Base-by-base conservation (phyloP, 37 sponge, comb jelly and placozoan genomes). In the Tethya wilhelma region DNA sequence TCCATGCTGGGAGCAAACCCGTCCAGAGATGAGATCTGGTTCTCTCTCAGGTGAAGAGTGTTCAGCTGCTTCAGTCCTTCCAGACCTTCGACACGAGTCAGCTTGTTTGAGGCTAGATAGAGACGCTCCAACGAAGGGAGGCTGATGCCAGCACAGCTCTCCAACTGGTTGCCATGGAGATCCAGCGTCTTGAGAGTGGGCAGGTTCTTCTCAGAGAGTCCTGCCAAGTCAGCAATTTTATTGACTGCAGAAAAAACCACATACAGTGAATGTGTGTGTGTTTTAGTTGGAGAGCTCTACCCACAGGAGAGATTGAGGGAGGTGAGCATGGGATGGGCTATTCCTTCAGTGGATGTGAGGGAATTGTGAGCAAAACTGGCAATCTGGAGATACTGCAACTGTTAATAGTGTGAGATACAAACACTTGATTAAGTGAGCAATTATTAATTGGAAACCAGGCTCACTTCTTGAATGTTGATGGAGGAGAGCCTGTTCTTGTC, bases 41-140 rank as follows among this genome's bases (percentile, higher is more conserved):
- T 98, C 44, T 90, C 89, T 34, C 98, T 75, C 70, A 92, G 25
- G 56, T 98, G 98, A 0, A 98, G 75, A n/a, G 81, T 92, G 67
- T 80, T 83, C 66, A 98, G 79, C 70, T 86, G 75, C 22, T 58
- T 73, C 42, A 93, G 74, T n/a, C 38, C 59, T 20, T 85, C 87
- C 31, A 98, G 39, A 2, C 86, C 96, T 26, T 90, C 91, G 25
- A 95, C 19, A 6, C 12, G 46, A n/a, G 73, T 59, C 43, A 98
- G 87, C 34, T 79, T 70, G 74, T 98, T 98, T 33, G 88, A 89
- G 40, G 89, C 95, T 44, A 94, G 31, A 63, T 94, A 97, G 46
- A 97, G 91, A 38, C 84, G 68, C 83, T 95, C 82, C 30, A 97
- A 77, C 30, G 79, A 72, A 14, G 93, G 93, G 2, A 97, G 69